Evolutionary conservation across 2,888 invertebrate species (phyloP).

Genomic region (Agrenia bidenticulata): DNA sequence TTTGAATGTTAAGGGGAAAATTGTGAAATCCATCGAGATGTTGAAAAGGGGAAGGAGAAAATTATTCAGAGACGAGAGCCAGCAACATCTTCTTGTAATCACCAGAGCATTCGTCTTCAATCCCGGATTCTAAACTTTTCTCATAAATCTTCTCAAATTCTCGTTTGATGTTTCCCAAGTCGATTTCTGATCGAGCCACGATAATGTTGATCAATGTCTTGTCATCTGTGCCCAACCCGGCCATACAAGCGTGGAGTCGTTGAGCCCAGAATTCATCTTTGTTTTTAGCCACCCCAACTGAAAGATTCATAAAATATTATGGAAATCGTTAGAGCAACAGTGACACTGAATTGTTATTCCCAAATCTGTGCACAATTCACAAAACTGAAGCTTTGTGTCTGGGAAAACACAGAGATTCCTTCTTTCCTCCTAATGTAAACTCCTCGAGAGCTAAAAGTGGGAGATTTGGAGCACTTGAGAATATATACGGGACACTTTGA

Average conservation of each 20-base stretch:
- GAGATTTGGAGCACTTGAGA: too few relatives aligned
- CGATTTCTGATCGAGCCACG: conserved; percentile 69
- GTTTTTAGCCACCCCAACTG: conserved; percentile 53
- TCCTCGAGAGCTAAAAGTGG: too few relatives aligned
- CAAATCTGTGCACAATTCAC: too few relatives aligned
- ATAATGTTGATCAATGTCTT: conserved; percentile 72
- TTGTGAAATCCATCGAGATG: too few relatives aligned
- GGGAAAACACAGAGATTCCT: too few relatives aligned
- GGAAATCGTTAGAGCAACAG: too few relatives aligned
- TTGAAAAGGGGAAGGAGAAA: too few relatives aligned
- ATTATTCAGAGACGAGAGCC: conserved; percentile 30
- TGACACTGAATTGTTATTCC: too few relatives aligned
- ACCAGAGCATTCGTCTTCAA: conserved; percentile 55
- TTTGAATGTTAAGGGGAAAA: too few relatives aligned
- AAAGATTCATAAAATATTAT: conserved; percentile 9
- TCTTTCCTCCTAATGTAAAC: too few relatives aligned
- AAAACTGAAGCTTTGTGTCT: too few relatives aligned
- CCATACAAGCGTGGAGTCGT: conserved; percentile 72
- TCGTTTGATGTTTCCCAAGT: conserved; percentile 68
- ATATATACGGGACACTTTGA: too few relatives aligned
- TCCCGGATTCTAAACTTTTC: conserved; percentile 67
- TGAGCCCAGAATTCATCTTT: conserved; percentile 68
- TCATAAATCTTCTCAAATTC: conserved; percentile 71
- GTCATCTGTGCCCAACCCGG: conserved; percentile 74
- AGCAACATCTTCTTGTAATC: conserved; percentile 52